Percentiles rank a stretch among this genome's conserved stretches.
These are phyloP conservation scores for Mesembrinibis cayennensis DNA, from an alignment of 2,113 vertebrate genomes.

Conservation along the genomic window DNA sequence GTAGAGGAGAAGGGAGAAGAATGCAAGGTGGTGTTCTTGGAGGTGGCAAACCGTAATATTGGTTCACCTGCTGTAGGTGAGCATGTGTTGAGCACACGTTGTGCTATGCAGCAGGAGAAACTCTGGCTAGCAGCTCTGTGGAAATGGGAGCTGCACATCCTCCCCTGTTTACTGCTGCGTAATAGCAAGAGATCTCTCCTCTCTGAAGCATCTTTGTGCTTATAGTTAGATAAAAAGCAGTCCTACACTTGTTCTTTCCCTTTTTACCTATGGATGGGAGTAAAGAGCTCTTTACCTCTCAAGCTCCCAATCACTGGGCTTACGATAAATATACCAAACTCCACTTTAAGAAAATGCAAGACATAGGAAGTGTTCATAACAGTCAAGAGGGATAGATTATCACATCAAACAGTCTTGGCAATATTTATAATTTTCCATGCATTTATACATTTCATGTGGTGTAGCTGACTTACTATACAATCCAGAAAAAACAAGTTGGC, in stretches of 20 bases:
- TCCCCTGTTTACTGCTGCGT: not conserved
- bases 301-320: not conserved
- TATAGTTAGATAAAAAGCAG: not conserved
- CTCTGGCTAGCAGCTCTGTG: not conserved
- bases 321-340: not conserved
- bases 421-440: slow-evolving; percentile 24
- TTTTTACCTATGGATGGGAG: not conserved
- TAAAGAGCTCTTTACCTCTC: slow-evolving; percentile 6
- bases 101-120: not conserved
- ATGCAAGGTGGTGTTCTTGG: not conserved
- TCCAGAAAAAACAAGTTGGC: slow-evolving; percentile 12
- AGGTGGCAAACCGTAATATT: not conserved
- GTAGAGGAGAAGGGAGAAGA: not conserved
- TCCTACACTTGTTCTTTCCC: not conserved
- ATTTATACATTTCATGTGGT: slow-evolving; percentile 15
- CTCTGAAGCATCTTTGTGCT: not conserved
- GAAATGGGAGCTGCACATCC: not conserved
- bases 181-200: not conserved
- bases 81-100: not conserved
- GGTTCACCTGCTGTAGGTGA: not conserved
- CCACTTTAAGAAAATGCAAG: not conserved
- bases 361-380: not conserved
- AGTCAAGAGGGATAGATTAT: slow-evolving; percentile 17
- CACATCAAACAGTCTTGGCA: slow-evolving; percentile 26
- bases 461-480: not conserved